phyloP scores from a whole-genome alignment of 2,797 vertebrate species.

The Phaenicophaeus curvirostris region DNA sequence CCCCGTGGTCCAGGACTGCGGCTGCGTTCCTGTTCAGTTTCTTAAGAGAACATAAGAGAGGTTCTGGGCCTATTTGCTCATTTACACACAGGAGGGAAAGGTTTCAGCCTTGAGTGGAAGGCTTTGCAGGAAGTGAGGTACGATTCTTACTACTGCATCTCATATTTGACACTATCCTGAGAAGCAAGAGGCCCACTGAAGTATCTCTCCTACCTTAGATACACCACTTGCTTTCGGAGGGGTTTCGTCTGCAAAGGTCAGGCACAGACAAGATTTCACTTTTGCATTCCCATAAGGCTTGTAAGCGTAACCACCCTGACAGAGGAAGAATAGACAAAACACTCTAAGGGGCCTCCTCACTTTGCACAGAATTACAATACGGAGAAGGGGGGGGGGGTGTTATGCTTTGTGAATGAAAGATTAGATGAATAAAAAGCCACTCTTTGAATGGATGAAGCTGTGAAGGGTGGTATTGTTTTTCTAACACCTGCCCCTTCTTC shows the following conservation, averaged over 20 bases:
- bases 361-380: background rate
- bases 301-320: accelerated
- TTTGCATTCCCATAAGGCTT: background rate
- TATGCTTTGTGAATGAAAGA: background rate
- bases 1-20: background rate
- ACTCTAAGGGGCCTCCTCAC: background rate
- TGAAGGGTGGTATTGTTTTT: background rate
- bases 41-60: background rate
- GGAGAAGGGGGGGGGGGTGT: background rate
- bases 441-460: background rate
- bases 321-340: background rate
- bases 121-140: background rate
- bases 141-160: accelerated
- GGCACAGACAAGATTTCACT: background rate
- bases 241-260: background rate
- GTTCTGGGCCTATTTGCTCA: background rate
- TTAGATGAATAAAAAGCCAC: background rate
- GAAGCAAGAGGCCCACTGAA: background rate
- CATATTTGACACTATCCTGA: background rate
- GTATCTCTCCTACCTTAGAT: background rate
- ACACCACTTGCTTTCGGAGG: background rate
- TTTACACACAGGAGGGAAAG: background rate
- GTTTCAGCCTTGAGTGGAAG: background rate
- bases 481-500: background rate
- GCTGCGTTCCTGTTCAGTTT: background rate